A percentile compares a stretch with the other conserved stretches of the same genome.
Evolutionary conservation across 2,797 vertebrate species (phyloP).

Genomic region (Melanitta fusca): DNA sequence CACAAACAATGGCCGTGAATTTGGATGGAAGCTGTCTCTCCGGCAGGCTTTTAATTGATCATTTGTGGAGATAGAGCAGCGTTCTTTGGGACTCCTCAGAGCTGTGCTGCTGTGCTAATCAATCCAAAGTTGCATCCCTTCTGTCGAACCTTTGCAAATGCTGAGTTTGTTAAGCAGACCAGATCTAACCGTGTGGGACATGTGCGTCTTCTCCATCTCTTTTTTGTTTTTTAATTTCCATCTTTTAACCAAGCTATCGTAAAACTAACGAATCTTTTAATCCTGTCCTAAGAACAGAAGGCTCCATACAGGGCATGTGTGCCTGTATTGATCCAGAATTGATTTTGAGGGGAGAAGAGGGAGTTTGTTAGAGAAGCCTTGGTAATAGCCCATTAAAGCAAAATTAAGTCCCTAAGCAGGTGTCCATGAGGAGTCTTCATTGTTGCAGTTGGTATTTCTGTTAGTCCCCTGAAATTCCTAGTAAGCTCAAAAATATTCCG

Average conservation of each 20-base stretch:
- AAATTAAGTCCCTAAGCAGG: slow-evolving; percentile 81
- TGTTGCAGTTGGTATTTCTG: slow-evolving; percentile 69
- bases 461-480: slow-evolving; percentile 60
- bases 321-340: slow-evolving; percentile 84
- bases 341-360: slow-evolving; percentile 52
- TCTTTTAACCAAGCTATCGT: slow-evolving; percentile 68
- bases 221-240: not conserved
- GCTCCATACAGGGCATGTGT: slow-evolving; percentile 73
- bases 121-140: slow-evolving; percentile 45
- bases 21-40: not conserved
- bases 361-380: slow-evolving; percentile 75
- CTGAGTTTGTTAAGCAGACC: slow-evolving; percentile 41
- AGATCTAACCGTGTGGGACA: not conserved
- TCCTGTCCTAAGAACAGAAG: slow-evolving; percentile 80
- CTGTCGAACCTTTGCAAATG: slow-evolving; percentile 39
- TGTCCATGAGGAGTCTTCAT: slow-evolving; percentile 70
- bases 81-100: not conserved
- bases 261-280: slow-evolving; percentile 78
- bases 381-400: slow-evolving; percentile 79
- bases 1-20: not conserved
- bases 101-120: slow-evolving; percentile 18
- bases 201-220: not conserved
- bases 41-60: slow-evolving; percentile 22
- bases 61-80: not conserved
- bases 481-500: slow-evolving; percentile 38